Conservation (phyloP, 1,140 invertebrate genomes). For the Bicyclus anynana region DNA sequence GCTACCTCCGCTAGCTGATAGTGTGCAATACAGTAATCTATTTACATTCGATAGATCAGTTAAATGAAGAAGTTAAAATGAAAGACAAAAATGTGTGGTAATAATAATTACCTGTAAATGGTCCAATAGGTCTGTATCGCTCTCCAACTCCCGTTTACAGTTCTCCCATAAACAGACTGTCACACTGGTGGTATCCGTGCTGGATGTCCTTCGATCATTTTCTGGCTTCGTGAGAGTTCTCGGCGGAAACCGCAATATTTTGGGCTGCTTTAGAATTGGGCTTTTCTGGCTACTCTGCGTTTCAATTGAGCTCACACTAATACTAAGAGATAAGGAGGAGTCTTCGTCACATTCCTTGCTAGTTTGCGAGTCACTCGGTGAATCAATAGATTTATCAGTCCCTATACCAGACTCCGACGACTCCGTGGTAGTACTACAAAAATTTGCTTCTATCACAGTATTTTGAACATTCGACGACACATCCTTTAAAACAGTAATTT, state of each 20-base stretch:
- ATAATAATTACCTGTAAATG: constrained; percentile 88
- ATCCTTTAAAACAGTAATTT: constrained; percentile 70
- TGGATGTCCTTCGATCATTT: constrained; percentile 50
- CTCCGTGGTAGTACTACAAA: constrained; percentile 60
- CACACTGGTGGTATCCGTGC: constrained; percentile 53
- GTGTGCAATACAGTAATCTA: too few species aligned
- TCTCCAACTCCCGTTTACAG: constrained; percentile 87
- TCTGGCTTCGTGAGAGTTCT: constrained; percentile 44
- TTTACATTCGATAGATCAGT: too few species aligned
- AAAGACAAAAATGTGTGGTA: constrained; percentile 8
- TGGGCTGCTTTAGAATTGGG: constrained; percentile 86
- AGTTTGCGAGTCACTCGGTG: constrained; percentile 68
- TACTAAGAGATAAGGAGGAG: constrained; percentile 65
- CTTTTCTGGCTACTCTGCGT: constrained; percentile 68
- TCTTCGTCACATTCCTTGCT: constrained; percentile 75
- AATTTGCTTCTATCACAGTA: constrained; percentile 68
- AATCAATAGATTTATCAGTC: constrained; percentile 71
- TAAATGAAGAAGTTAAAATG: too few species aligned
- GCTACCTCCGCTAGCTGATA: too few species aligned
- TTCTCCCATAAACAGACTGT: constrained; percentile 89
- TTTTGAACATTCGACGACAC: constrained; percentile 66
- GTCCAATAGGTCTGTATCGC: constrained; percentile 88
- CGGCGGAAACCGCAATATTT: constrained; percentile 87
- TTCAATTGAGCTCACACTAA: constrained; percentile 66
- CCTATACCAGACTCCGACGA: constrained; percentile 70